Evolutionary conservation across 2,888 invertebrate species (phyloP).

Genomic region (Rhingia campestris): DNA sequence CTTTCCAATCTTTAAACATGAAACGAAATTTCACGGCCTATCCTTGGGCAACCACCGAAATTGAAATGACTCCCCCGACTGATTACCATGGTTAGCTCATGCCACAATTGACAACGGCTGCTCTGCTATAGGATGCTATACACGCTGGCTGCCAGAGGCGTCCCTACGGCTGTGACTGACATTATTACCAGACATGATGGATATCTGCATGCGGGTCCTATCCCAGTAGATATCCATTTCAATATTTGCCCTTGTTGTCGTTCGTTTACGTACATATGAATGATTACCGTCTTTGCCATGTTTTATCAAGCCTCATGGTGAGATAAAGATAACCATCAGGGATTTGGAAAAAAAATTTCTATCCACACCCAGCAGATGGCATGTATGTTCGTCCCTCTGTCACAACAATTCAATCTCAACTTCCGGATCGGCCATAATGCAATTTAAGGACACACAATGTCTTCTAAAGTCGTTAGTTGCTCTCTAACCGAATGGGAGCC

Average conservation of each 20-base stretch:
- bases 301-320: not conserved
- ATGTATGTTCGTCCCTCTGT: too few species aligned
- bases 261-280: slow-evolving; percentile 12
- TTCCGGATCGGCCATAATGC: too few species aligned
- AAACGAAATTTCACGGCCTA: slow-evolving; percentile 38
- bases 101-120: slow-evolving; percentile 45
- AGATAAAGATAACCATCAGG: not conserved
- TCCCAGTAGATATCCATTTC: slow-evolving; percentile 58
- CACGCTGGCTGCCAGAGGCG: slow-evolving; percentile 23
- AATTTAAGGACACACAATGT: too few species aligned
- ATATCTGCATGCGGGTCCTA: slow-evolving; percentile 64
- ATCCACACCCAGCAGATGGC: too few species aligned
- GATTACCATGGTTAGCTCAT: slow-evolving; percentile 55
- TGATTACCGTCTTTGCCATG: slow-evolving; percentile 1
- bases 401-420: too few species aligned
- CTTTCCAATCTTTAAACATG: slow-evolving; percentile 14
- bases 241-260: slow-evolving; percentile 24
- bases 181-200: slow-evolving; percentile 63
- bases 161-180: slow-evolving; percentile 58
- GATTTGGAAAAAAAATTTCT: not conserved
- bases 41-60: slow-evolving; percentile 24
- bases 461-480: not conserved
- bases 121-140: slow-evolving; percentile 14
- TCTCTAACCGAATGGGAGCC: slow-evolving; percentile 1
- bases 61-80: slow-evolving; percentile 65